Evolutionary conservation across 2,113 vertebrate species (phyloP), one percentile per base, ranked within the genome.

Genomic region (Raja brachyura): DNA sequence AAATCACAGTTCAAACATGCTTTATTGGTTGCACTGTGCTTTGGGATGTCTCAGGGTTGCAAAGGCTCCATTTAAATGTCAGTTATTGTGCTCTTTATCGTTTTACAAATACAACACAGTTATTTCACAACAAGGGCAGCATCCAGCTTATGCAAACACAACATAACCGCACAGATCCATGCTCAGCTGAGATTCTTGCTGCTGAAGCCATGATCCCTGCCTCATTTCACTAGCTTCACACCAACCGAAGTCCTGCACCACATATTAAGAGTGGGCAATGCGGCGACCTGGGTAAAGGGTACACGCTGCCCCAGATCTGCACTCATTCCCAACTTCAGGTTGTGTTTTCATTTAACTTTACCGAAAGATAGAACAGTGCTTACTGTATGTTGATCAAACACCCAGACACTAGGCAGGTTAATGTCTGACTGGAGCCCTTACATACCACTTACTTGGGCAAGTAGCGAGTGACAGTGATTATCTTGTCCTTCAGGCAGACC

Each of bases 381-480:
- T 61, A 14, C 28, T 63, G n/a, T n/a, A 31, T 31, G 3, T 28
- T n/a, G 11, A 61, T 63, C 5, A 63, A 63, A 31, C 14, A 16
- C 11, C 4, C 20, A 83, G 22, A 25, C 79, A 56, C 83, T 10
- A 31, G 14, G 28, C 1, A 16, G 0, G n/a, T 63, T 5, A 88
- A 18, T 10, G 22, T 10, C 25, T 22, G 0, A 25, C 20, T 54
- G 79, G 6, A 73, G 18, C 48, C 56, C 10, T 8, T 14, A 13
- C 54, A 31, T 3, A 28, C 39, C 39, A 96, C 98, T 98, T 94
- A 99, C 99, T 99, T 99, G 8, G 98, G 99, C 92, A 99, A 96
- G 95, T 99, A 99, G 4, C 99, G 98, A 8, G 99, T 99, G 70
- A 99, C 99, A 0, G 98, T 99, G 94, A 99, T 99, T 93, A 99